Percentiles rank a stretch among this genome's conserved stretches.
phyloP scores from a whole-genome alignment of 2,888 invertebrate species.

The Conops quadrifasciatus region DNA sequence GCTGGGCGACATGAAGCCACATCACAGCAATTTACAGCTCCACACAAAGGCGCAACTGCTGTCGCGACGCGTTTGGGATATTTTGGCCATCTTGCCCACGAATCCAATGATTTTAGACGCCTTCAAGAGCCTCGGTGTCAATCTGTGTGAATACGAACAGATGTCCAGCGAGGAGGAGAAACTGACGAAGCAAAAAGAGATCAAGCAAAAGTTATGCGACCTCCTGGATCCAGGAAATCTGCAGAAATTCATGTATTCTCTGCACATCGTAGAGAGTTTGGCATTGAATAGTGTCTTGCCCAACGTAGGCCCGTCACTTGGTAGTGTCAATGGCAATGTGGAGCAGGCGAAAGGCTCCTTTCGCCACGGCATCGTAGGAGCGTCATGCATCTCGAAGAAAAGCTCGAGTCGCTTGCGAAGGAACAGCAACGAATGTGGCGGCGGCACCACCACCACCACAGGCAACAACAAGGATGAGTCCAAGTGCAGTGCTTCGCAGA shows the following conservation, averaged over 20 bases:
- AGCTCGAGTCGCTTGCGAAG: slow-evolving; percentile 45
- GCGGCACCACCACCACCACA: slow-evolving; percentile 4
- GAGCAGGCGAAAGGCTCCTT: slow-evolving; percentile 45
- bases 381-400: slow-evolving; percentile 46
- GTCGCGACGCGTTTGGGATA: slow-evolving; percentile 94
- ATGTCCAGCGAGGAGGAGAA: slow-evolving; percentile 52
- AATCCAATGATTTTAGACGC: slow-evolving; percentile 82
- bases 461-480: slow-evolving; percentile 12
- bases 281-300: slow-evolving; percentile 59
- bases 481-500: background rate
- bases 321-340: slow-evolving; percentile 48
- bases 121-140: slow-evolving; percentile 75
- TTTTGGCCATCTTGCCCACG: slow-evolving; percentile 88
- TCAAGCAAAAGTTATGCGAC: slow-evolving; percentile 69
- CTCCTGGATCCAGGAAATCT: slow-evolving; percentile 88
- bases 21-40: slow-evolving; percentile 73
- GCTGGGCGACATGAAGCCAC: slow-evolving; percentile 84
- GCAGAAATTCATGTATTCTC: slow-evolving; percentile 93
- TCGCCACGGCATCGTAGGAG: slow-evolving; percentile 33
- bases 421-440: slow-evolving; percentile 51
- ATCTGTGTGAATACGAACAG: slow-evolving; percentile 54
- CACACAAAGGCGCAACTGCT: slow-evolving; percentile 89
- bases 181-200: slow-evolving; percentile 58
- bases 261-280: slow-evolving; percentile 88
- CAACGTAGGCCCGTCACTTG: slow-evolving; percentile 39